A percentile compares a stretch with the other conserved stretches of the same genome.
Evolutionary conservation across 2,113 vertebrate species (phyloP).

Genomic region (Climacteris rufus): DNA sequence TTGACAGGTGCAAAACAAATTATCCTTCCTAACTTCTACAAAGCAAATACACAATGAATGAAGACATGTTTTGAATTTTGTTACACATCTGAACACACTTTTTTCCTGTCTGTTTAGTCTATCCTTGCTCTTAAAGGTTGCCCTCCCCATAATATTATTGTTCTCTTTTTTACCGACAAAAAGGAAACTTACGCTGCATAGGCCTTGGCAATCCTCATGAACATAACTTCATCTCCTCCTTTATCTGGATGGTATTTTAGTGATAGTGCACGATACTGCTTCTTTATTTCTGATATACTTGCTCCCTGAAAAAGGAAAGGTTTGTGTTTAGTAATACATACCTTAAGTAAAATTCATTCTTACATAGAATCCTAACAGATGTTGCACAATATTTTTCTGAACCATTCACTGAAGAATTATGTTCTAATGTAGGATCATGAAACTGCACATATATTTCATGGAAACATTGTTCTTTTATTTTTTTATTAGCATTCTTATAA

Average conservation of each 20-base stretch:
- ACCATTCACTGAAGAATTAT: background rate
- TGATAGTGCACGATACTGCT: constrained; percentile 90
- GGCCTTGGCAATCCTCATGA: constrained; percentile 97
- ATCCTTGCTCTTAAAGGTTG: background rate
- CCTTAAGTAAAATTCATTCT: background rate
- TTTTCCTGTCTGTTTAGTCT: background rate
- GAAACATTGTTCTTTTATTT: background rate
- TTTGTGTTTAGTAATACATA: background rate
- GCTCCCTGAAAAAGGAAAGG: constrained; percentile 78
- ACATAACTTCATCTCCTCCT: constrained; percentile 93
- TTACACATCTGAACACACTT: background rate
- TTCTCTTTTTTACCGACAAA: background rate
- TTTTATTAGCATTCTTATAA: background rate
- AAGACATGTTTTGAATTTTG: background rate
- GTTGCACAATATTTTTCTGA: background rate
- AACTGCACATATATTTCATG: background rate
- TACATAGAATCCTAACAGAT: background rate
- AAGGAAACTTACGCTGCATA: constrained; percentile 89
- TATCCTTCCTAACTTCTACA: background rate
- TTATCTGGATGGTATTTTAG: constrained; percentile 95
- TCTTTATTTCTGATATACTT: constrained; percentile 91
- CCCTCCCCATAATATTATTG: background rate
- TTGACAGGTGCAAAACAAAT: background rate
- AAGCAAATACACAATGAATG: background rate
- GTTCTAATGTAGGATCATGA: background rate